phyloP scores from a whole-genome alignment of 2,888 invertebrate species.

The Drosophila barbarae region DNA sequence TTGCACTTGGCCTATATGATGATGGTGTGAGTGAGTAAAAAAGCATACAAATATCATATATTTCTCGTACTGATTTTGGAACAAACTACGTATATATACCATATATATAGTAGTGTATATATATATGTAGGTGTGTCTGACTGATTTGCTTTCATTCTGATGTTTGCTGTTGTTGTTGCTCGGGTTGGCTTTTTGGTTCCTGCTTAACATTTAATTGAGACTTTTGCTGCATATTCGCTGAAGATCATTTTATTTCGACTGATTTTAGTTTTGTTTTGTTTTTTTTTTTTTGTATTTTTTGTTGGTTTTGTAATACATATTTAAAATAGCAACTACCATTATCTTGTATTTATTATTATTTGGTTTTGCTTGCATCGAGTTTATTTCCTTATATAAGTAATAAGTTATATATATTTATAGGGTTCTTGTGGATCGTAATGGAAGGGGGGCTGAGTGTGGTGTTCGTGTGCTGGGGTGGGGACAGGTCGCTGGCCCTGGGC shows the following conservation, averaged over 20 bases:
- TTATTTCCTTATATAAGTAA: constrained; percentile 68
- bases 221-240: constrained; percentile 37
- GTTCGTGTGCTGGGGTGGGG: constrained; percentile 15
- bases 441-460: constrained; percentile 20
- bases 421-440: constrained; percentile 43
- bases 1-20: constrained; percentile 42
- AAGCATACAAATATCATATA: constrained; percentile 68
- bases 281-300: constrained; percentile 36
- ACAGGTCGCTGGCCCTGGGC: constrained; percentile 2
- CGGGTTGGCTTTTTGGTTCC: constrained; percentile 60
- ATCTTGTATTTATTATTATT: constrained; percentile 54
- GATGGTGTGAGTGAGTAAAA: constrained; percentile 54
- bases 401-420: constrained; percentile 74
- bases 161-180: constrained; percentile 41
- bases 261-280: constrained; percentile 42
- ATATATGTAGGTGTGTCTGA: constrained; percentile 38
- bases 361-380: constrained; percentile 53
- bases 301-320: constrained; percentile 64
- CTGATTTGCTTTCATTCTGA: constrained; percentile 40
- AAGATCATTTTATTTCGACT: constrained; percentile 41
- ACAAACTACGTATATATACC: constrained; percentile 43
- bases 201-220: constrained; percentile 57
- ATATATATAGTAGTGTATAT: constrained; percentile 29
- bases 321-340: constrained; percentile 74
- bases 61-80: constrained; percentile 43